Conservation (phyloP, 2,113 vertebrate species). For the Ophiodon elongatus region DNA sequence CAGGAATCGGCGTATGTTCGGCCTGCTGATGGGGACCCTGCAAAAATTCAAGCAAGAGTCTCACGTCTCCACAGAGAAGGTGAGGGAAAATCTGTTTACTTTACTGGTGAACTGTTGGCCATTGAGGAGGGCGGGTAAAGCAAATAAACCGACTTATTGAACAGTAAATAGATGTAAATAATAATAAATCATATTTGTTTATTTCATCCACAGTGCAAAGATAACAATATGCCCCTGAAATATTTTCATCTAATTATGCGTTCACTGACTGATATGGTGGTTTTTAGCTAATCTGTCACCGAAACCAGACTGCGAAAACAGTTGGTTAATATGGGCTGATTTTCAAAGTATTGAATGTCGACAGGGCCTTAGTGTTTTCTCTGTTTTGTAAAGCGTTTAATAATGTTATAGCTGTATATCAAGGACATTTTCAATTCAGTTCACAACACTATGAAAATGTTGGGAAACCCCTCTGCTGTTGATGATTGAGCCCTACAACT, state of each 20-base stretch:
- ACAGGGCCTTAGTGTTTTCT: neutral
- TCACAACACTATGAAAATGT: neutral
- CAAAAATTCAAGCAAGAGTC: conserved; percentile 99
- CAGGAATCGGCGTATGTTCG: conserved; percentile 99
- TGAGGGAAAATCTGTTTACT: conserved; percentile 60
- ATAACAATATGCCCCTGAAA: neutral
- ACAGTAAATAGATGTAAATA: no score
- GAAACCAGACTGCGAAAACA: neutral
- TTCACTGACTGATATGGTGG: neutral
- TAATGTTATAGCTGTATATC: neutral
- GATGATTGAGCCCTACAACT: neutral
- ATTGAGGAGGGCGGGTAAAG: neutral
- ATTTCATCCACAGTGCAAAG: neutral
- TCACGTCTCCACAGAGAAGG: conserved; percentile 94
- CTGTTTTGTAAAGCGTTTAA: neutral
- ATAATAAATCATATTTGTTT: no score
- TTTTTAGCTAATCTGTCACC: neutral
- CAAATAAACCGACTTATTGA: neutral
- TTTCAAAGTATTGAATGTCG: neutral
- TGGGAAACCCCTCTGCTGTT: neutral
- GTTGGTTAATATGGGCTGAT: neutral
- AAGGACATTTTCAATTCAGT: neutral
- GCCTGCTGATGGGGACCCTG: conserved; percentile 99
- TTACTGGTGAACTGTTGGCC: neutral
- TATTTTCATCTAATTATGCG: neutral